These are phyloP conservation scores for Aricia artaxerxes DNA, from an alignment of 2,888 invertebrate species.

Conservation along the genomic window DNA sequence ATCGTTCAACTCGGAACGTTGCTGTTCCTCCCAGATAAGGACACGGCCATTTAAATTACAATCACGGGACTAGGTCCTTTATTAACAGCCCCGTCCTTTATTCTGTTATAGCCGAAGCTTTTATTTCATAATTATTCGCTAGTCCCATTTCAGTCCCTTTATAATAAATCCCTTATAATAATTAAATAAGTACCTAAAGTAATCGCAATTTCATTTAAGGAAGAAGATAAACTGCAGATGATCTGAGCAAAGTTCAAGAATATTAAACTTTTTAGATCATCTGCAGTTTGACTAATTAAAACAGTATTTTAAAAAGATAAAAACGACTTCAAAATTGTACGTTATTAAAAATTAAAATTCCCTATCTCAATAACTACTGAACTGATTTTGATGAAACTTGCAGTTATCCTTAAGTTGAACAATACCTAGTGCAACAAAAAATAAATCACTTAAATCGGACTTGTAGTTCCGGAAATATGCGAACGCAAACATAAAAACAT, in stretches of 20 bases:
- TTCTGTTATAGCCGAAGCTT: constrained; percentile 12
- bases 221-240: not conserved
- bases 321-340: too few relatives aligned
- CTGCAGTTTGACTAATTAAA: too few relatives aligned
- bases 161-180: not conserved
- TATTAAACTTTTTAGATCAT: too few relatives aligned
- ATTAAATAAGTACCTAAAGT: constrained; percentile 9
- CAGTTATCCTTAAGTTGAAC: too few relatives aligned
- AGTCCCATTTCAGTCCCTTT: not conserved
- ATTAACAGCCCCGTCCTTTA: constrained; percentile 17
- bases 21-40: constrained; percentile 21
- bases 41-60: constrained; percentile 19
- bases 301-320: too few relatives aligned
- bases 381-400: too few relatives aligned
- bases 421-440: too few relatives aligned
- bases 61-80: constrained; percentile 25
- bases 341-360: too few relatives aligned
- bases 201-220: not conserved
- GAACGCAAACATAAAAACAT: too few relatives aligned
- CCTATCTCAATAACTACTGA: too few relatives aligned
- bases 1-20: constrained; percentile 20
- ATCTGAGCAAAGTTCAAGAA: not conserved
- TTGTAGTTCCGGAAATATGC: too few relatives aligned
- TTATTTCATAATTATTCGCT: constrained; percentile 16
- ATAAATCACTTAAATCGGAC: too few relatives aligned